Percentiles rank a stretch among this genome's conserved stretches.
Evolutionary conservation across 2,113 vertebrate genomes (phyloP).

Genomic region (Tachysurus vachellii): DNA sequence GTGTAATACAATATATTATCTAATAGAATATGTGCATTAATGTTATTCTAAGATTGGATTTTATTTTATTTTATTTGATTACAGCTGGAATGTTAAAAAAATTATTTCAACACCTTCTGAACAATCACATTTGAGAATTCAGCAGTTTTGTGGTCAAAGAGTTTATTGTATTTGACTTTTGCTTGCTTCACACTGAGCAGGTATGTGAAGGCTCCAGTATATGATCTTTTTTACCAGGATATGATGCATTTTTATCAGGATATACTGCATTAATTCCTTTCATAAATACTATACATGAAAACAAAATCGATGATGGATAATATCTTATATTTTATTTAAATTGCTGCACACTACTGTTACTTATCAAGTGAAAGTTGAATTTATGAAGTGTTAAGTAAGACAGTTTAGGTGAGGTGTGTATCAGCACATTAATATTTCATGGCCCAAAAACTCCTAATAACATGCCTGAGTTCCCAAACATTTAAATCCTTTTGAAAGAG

Average conservation of each 20-base stretch:
- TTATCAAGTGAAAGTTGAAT: background rate
- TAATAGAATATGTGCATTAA: background rate
- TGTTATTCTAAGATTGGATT: background rate
- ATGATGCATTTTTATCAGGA: background rate
- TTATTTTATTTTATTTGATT: background rate
- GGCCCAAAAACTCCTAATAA: background rate
- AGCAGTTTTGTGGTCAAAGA: background rate
- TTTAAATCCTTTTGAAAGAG: background rate
- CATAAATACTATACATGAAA: background rate
- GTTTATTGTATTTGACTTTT: background rate
- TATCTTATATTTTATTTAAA: background rate
- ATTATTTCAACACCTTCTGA: background rate
- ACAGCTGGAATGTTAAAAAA: background rate
- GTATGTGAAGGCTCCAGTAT: background rate
- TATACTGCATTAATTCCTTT: background rate
- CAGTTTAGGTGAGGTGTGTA: background rate
- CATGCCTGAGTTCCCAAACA: background rate
- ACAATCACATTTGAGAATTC: background rate
- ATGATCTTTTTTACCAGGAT: background rate
- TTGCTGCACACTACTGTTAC: background rate
- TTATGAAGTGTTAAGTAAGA: constrained; percentile 3
- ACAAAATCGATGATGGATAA: background rate
- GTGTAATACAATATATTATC: too few species aligned
- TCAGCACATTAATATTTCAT: background rate
- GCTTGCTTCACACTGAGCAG: background rate